Conservation (phyloP, 2,888 invertebrate genomes). For the Unio pictorum region DNA sequence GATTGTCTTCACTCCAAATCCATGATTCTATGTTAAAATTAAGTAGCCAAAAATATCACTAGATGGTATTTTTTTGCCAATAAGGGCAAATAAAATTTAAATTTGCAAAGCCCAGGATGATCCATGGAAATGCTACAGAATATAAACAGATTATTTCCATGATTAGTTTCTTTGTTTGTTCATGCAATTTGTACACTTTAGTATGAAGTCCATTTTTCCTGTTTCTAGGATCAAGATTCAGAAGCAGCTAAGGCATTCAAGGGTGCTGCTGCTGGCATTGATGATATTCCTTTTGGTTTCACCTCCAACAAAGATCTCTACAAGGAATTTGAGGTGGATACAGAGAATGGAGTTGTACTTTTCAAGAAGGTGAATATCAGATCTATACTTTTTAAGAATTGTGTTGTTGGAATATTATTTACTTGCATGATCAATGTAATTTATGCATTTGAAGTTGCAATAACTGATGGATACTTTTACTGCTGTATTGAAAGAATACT, state of each 20-base stretch:
- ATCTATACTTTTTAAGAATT: background rate
- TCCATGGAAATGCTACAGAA: too few relatives aligned
- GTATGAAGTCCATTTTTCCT: slow-evolving; percentile 3
- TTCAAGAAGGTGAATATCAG: slow-evolving; percentile 86
- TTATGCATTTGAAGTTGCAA: too few relatives aligned
- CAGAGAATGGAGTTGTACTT: slow-evolving; percentile 83
- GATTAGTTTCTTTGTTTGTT: too few relatives aligned
- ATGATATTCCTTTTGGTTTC: slow-evolving; percentile 92
- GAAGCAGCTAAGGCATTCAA: slow-evolving; percentile 88
- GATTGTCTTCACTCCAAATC: too few relatives aligned
- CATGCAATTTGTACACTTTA: background rate
- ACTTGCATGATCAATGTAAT: too few relatives aligned
- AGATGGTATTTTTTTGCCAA: too few relatives aligned
- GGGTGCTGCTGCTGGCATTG: slow-evolving; percentile 84
- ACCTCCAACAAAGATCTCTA: slow-evolving; percentile 84
- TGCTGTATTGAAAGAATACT: background rate
- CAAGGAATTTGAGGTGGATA: slow-evolving; percentile 84
- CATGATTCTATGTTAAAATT: too few relatives aligned
- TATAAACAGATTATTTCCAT: too few relatives aligned
- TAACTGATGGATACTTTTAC: background rate
- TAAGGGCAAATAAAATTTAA: too few relatives aligned
- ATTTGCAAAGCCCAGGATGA: too few relatives aligned
- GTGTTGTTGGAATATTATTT: background rate
- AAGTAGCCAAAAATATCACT: too few relatives aligned
- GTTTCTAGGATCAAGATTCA: slow-evolving; percentile 79